Conservation (phyloP, 2,113 vertebrate species). For the Rhizomys pruinosus region DNA sequence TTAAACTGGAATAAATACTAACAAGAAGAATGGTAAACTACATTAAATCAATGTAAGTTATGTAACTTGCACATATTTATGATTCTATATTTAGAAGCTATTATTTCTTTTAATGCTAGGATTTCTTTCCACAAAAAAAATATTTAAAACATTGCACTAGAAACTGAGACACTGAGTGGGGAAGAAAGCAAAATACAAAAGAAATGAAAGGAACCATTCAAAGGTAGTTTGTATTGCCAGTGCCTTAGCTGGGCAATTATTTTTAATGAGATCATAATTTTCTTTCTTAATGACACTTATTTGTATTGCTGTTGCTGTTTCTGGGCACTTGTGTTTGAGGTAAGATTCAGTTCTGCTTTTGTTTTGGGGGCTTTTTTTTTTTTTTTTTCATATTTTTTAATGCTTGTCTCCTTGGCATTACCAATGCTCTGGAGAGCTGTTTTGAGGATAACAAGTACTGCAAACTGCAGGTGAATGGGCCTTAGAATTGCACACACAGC, state of each 20-base stretch:
- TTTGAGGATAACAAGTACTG: slow-evolving; percentile 70
- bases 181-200: background rate
- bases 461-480: slow-evolving; percentile 74
- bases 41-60: slow-evolving; percentile 46
- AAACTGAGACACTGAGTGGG: background rate
- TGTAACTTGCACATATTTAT: slow-evolving; percentile 1
- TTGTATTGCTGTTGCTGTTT: slow-evolving; percentile 31
- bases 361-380: background rate
- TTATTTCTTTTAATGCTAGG: slow-evolving; percentile 42
- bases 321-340: slow-evolving; percentile 32
- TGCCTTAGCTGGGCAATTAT: slow-evolving; percentile 30
- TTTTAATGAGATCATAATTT: slow-evolving; percentile 64
- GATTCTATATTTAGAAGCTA: background rate
- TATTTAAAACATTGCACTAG: slow-evolving; percentile 29
- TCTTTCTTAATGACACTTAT: slow-evolving; percentile 36
- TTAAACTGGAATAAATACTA: slow-evolving; percentile 55
- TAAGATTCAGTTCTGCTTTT: slow-evolving; percentile 36
- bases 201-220: slow-evolving; percentile 5
- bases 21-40: slow-evolving; percentile 42
- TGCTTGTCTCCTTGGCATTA: slow-evolving; percentile 67
- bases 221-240: slow-evolving; percentile 31
- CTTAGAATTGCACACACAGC: slow-evolving; percentile 71
- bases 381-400: slow-evolving; percentile 50
- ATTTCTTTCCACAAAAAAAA: background rate
- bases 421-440: slow-evolving; percentile 70